A percentile compares a stretch with the other conserved stretches of the same genome.
Evolutionary conservation across 2,797 vertebrate genomes (phyloP).

Genomic region (Gallinago solitaria): DNA sequence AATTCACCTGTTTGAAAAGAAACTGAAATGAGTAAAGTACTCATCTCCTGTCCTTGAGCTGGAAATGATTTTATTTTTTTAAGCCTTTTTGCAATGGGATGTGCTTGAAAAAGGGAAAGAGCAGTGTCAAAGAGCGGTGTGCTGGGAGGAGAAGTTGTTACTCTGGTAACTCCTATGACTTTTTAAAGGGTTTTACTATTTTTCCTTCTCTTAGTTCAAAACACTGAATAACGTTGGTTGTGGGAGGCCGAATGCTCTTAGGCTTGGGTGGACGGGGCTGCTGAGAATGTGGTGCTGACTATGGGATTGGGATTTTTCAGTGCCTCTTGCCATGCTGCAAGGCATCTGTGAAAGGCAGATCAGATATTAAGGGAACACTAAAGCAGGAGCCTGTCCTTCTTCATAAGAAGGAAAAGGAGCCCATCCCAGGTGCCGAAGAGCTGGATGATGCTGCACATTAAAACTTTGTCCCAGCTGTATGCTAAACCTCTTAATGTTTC

Average conservation of each 20-base stretch:
- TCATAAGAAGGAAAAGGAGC: neutral
- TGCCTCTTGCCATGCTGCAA: accelerated
- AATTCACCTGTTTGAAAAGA: neutral
- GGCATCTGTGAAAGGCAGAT: neutral
- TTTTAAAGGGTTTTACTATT: neutral
- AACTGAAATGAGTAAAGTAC: neutral
- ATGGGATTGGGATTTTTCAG: neutral
- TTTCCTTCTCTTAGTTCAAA: neutral
- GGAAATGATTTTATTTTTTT: neutral
- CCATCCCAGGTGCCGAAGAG: neutral
- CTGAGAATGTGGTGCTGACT: accelerated
- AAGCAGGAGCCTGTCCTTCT: neutral
- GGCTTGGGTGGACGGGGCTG: accelerated
- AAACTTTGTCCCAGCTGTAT: neutral
- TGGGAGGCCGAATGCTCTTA: neutral
- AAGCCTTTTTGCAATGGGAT: neutral
- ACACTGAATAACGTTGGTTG: neutral
- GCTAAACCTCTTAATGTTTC: neutral
- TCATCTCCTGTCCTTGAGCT: neutral
- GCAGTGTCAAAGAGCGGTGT: neutral
- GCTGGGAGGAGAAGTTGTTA: neutral
- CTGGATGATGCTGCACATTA: neutral
- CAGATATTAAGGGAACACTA: neutral
- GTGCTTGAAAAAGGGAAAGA: neutral
- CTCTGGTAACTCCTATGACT: neutral